Percentiles rank a stretch among this genome's conserved stretches.
Conservation (phyloP, 2,888 invertebrate genomes). For the Sphaerophoria taeniata region DNA sequence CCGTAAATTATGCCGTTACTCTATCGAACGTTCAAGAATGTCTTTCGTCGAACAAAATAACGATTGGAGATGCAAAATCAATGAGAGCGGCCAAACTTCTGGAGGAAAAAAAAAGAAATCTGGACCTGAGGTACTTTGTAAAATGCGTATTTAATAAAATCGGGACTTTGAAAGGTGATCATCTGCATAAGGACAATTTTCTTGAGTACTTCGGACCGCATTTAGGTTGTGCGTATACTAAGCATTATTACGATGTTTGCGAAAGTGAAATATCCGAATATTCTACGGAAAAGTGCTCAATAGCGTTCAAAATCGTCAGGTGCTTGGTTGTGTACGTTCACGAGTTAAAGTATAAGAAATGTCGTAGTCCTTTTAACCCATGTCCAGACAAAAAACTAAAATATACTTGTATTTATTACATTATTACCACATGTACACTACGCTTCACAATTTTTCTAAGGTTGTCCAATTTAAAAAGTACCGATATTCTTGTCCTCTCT, state of each 20-base stretch:
- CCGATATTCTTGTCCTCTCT: too few species aligned
- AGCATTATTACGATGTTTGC: conserved; percentile 6
- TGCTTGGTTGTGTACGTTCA: neutral
- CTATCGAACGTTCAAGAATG: neutral
- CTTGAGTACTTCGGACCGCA: neutral
- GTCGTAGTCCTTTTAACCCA: too few species aligned
- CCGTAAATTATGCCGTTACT: neutral
- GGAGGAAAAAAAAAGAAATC: neutral
- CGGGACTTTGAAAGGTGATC: neutral
- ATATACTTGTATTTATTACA: too few species aligned
- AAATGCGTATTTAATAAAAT: conserved; percentile 10
- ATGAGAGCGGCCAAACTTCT: neutral
- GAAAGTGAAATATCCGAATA: neutral
- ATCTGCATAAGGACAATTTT: neutral
- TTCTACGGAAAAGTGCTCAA: neutral
- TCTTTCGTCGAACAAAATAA: neutral
- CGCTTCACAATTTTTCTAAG: too few species aligned
- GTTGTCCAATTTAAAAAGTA: too few species aligned
- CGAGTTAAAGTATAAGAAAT: too few species aligned
- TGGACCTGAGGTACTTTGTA: neutral
- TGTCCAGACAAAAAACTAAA: too few species aligned
- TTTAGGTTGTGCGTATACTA: neutral
- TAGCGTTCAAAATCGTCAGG: conserved; percentile 8
- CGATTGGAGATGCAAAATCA: neutral
- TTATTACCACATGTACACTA: too few species aligned